Conservation (phyloP, 2,888 invertebrate species). For the Oxytorus armatus region DNA sequence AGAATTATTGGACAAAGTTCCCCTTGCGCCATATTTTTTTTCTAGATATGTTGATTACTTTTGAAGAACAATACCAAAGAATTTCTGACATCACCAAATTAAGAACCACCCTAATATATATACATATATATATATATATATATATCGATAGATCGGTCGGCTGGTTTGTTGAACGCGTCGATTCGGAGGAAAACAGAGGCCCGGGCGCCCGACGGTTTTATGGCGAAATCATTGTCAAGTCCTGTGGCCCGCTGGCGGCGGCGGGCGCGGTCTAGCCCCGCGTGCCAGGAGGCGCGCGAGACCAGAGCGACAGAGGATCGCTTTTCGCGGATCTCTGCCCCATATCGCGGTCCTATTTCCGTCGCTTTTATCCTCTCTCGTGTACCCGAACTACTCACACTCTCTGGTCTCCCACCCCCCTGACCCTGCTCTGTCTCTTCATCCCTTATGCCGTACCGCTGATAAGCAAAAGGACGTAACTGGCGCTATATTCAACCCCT, state of each 20-base stretch:
- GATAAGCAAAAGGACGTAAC: too few species aligned
- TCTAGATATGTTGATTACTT: not conserved
- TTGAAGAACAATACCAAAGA: too few species aligned
- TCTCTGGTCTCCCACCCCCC: not conserved
- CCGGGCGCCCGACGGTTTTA: constrained; percentile 57
- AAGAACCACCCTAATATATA: too few species aligned
- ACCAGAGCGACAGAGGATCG: constrained; percentile 44
- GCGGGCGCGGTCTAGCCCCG: not conserved
- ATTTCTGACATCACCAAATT: too few species aligned
- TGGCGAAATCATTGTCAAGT: constrained; percentile 65
- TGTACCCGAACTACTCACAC: constrained; percentile 26
- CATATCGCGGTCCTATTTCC: constrained; percentile 66
- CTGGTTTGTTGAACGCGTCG: constrained; percentile 48
- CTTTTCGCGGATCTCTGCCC: constrained; percentile 49
- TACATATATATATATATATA: constrained; percentile 6
- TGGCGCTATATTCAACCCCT: too few species aligned
- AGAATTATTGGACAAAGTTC: too few species aligned
- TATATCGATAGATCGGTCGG: constrained; percentile 35
- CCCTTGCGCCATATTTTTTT: too few species aligned
- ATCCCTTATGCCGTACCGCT: too few species aligned
- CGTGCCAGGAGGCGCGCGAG: constrained; percentile 45
- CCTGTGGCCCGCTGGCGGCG: constrained; percentile 37
- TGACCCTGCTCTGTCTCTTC: too few species aligned
- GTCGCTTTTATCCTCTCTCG: constrained; percentile 63
- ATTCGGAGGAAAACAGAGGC: constrained; percentile 57